phyloP scores from a whole-genome alignment of 2,888 invertebrate genomes.

The Leucozona laternaria region DNA sequence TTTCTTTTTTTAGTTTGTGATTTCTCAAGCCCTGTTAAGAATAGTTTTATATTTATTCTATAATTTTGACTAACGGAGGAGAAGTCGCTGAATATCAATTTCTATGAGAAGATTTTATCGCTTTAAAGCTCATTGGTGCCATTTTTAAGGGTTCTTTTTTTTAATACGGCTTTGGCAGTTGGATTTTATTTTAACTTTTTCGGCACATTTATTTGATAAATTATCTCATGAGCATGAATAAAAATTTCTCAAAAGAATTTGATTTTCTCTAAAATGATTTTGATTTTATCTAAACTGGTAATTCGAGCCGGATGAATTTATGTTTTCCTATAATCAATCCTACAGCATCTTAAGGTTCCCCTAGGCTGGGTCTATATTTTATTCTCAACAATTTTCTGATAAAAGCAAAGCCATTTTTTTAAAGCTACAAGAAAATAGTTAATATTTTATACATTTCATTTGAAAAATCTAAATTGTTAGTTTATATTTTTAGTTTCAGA shows the following conservation, averaged over 20 bases:
- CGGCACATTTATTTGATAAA: neutral
- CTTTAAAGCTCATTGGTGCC: constrained; percentile 63
- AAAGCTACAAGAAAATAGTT: constrained; percentile 38
- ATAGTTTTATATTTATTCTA: constrained; percentile 55
- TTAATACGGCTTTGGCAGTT: constrained; percentile 59
- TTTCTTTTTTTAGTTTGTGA: constrained; percentile 36
- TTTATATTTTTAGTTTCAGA: constrained; percentile 72
- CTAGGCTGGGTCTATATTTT: neutral
- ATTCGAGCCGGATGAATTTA: constrained; percentile 30
- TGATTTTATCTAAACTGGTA: constrained; percentile 58
- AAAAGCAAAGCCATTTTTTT: constrained; percentile 73
- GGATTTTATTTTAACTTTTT: constrained; percentile 4
- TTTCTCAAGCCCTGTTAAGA: constrained; percentile 35
- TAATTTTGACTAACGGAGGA: constrained; percentile 79
- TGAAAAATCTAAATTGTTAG: neutral
- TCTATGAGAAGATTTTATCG: constrained; percentile 23
- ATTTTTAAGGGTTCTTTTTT: constrained; percentile 33
- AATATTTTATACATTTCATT: constrained; percentile 67
- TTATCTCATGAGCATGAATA: neutral
- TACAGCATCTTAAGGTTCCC: neutral
- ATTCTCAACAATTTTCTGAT: constrained; percentile 31
- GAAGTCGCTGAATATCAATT: constrained; percentile 76
- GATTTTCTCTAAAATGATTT: constrained; percentile 52
- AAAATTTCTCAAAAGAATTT: constrained; percentile 46
- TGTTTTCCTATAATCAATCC: constrained; percentile 6